Conservation (phyloP, 2,888 invertebrate genomes). For the Aporophyla lueneburgensis region DNA sequence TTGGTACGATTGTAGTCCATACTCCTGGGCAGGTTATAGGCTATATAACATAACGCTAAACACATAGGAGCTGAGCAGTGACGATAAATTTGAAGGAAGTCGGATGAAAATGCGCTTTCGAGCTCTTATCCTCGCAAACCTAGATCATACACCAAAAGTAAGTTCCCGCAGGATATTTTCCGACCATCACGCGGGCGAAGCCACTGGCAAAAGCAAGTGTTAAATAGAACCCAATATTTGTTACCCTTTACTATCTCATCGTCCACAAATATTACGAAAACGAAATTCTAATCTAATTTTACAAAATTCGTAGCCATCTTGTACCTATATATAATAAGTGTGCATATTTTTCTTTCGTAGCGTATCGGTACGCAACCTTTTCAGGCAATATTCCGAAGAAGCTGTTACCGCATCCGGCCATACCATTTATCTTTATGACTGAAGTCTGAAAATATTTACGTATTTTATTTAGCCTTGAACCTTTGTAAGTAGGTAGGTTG, state of each 20-base stretch:
- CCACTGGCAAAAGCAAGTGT: no score
- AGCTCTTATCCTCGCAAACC: no score
- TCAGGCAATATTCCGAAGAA: slow-evolving; percentile 19
- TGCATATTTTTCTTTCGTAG: slow-evolving; percentile 29
- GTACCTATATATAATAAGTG: background rate
- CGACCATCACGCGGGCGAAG: no score
- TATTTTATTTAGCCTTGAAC: slow-evolving; percentile 3
- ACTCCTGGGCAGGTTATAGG: no score
- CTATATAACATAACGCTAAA: no score
- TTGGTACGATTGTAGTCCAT: no score
- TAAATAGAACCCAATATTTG: background rate
- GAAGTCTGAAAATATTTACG: slow-evolving; percentile 33
- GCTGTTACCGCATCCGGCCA: slow-evolving; percentile 40
- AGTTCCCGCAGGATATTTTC: no score
- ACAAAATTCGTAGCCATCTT: background rate
- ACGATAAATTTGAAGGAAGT: no score
- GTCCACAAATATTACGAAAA: background rate
- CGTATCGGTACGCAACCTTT: slow-evolving; percentile 34
- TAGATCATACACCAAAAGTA: no score
- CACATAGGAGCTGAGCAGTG: no score
- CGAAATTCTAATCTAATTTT: background rate
- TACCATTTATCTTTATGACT: slow-evolving; percentile 46
- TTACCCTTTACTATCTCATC: background rate
- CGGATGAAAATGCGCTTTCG: no score
- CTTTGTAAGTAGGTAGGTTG: background rate